Evolutionary conservation across 2,888 invertebrate species (phyloP), one percentile per base, ranked within the genome.

Genomic region (Aphidius colemani): DNA sequence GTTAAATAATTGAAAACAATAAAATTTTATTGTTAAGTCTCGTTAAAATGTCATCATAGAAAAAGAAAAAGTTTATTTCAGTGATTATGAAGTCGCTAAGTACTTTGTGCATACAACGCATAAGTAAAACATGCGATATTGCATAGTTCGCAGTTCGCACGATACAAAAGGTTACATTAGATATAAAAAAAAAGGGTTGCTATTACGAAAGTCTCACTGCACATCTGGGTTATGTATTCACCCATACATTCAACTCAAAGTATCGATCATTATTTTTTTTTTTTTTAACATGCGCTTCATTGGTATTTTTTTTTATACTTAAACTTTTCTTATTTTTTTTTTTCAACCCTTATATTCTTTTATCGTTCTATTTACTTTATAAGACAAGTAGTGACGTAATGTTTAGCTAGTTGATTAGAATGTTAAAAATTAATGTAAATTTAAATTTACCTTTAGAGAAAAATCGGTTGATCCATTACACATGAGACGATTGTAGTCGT

Each of bases 71-170:
- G 8, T 48, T 48, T 13, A 10, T 10, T 48, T 11, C 5, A 13
- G 13, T 13, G 48, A 48, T 11, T 30, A 13, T 11, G 1, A 48
- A 48, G 48, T n/a, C 11, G 48, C 1, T 10, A 7, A 13, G 11
- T 7, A 11, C 3, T 13, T 7, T 90, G 87, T 50, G 89, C 88
- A 0, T 89, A 72, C 90, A 30, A 88, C 86, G 7, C 85, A 84
- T 30, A 30, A 0, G 89, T 88, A 44, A 85, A 83, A 74, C 89
- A 89, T 10, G 85, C 80, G 0, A 69, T 49, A 55, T 63, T 13
- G 18, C 43, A 53, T 18, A 48, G 40, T 41, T 60, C 40, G 39
- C 30, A 39, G 13, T 18, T 18, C 45, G 39, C 11, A 44, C 40
- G 39, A 53, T 50, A 49, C 48, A 48, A 48, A 13, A 11, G 13